phyloP scores from a whole-genome alignment of 2,797 vertebrate genomes.

The Sebastes cheni region DNA sequence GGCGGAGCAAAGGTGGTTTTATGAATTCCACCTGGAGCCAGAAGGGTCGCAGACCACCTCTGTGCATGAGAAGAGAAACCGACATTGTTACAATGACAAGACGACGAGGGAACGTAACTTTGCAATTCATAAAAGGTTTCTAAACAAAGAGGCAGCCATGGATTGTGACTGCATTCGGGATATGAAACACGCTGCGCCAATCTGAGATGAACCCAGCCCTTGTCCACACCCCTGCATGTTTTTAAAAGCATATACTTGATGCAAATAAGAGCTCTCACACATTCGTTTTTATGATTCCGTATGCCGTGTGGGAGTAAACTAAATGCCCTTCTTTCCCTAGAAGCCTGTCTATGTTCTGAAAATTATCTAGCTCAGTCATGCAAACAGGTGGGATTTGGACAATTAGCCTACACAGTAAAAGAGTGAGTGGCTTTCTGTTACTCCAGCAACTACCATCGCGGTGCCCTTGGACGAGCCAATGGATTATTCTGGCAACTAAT shows the following conservation, averaged over 20 bases:
- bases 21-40: conserved; percentile 16
- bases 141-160: background rate
- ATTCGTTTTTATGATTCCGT: conserved; percentile 35
- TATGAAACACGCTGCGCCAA: background rate
- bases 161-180: background rate
- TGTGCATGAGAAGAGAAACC: background rate
- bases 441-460: background rate
- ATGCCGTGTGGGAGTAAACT: conserved; percentile 57
- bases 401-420: conserved; percentile 28
- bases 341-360: conserved; percentile 37
- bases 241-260: conserved; percentile 46
- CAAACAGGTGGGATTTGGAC: conserved; percentile 48
- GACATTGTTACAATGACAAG: conserved; percentile 15
- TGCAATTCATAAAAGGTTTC: background rate
- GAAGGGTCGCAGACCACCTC: conserved; percentile 14
- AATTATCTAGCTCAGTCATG: conserved; percentile 43
- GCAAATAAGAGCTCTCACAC: conserved; percentile 47
- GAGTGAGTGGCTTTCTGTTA: conserved; percentile 1
- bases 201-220: conserved; percentile 27
- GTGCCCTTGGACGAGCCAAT: conserved; percentile 12
- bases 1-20: conserved; percentile 16
- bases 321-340: conserved; percentile 33
- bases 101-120: background rate
- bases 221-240: conserved; percentile 25
- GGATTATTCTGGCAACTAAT: background rate